Conservation (phyloP, 2,888 invertebrate species). For the Nephrotoma flavescens region DNA sequence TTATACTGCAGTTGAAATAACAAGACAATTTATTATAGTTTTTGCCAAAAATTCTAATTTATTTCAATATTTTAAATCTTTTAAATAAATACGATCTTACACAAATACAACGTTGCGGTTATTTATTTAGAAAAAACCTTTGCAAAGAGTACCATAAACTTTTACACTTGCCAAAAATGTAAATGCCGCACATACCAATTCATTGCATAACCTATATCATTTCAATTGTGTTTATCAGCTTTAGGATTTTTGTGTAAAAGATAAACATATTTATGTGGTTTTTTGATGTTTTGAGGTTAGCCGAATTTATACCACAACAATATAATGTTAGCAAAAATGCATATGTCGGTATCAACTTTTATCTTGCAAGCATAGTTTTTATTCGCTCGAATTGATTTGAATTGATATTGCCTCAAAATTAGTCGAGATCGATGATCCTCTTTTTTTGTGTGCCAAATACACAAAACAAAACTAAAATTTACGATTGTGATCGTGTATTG, state of each 20-base stretch:
- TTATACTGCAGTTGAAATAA: neutral
- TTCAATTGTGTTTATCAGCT: neutral
- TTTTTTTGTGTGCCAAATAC: neutral
- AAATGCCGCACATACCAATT: neutral
- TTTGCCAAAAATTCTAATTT: neutral
- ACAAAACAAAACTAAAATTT: neutral
- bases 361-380: neutral
- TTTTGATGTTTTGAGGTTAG: neutral
- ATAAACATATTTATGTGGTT: neutral
- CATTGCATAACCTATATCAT: neutral
- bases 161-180: neutral
- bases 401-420: neutral
- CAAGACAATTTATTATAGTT: neutral
- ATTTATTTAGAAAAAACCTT: neutral
- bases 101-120: neutral
- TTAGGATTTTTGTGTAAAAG: neutral
- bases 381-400: neutral
- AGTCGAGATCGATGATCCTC: neutral
- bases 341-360: neutral
- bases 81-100: neutral
- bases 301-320: neutral
- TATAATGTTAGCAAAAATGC: neutral
- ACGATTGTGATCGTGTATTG: neutral
- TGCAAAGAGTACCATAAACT: neutral
- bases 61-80: neutral